Evolutionary conservation across 2,113 vertebrate genomes (phyloP), one percentile per base, ranked within the genome.

Genomic region (Suncus etruscus): DNA sequence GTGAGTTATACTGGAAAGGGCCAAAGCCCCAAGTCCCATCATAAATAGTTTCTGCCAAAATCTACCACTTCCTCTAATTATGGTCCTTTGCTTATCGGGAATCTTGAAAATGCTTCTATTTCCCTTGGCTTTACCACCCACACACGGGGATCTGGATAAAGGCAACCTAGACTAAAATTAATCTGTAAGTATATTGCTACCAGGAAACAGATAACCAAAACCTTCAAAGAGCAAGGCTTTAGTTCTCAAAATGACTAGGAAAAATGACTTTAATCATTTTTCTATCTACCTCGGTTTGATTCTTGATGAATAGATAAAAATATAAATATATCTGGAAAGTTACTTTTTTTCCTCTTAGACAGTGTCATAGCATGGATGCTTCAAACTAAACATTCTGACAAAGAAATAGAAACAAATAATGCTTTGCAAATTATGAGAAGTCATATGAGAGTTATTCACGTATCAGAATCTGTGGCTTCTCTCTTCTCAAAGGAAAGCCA

Each of bases 81-180:
- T 95, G 90, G 93, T 74, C 85, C 91, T 81, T 29, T 77, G 65
- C 81, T 20, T 79, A 72, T 32, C 66, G 87, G 77, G 65, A 91
- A 66, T 63, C 58, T 95, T 90, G 74, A 89, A 92, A 95, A 89
- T 88, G 68, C 75, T 92, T 82, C n/a, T 61, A 11, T 14, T 84
- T 94, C 90, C 93, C 91, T 93, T 66, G 86, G 94, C 95, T 86
- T 92, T 86, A 63, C 32, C 66, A 88, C 80, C 81, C 78, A 95
- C 80, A 80, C 32, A 93, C 95, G 90, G 86, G 95, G 76, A 92
- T 58, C 50, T 77, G 47, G 63, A 82, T 50, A 94, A 75, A 89
- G 32, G 66, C 32, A 92, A 86, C 24, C 77, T 29, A 83, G 47
- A 79, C 32, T 91, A 91, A 92, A 91, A 91, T 89, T 82, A 81